phyloP scores from a whole-genome alignment of 2,797 vertebrate species.

The Crenichthys baileyi region DNA sequence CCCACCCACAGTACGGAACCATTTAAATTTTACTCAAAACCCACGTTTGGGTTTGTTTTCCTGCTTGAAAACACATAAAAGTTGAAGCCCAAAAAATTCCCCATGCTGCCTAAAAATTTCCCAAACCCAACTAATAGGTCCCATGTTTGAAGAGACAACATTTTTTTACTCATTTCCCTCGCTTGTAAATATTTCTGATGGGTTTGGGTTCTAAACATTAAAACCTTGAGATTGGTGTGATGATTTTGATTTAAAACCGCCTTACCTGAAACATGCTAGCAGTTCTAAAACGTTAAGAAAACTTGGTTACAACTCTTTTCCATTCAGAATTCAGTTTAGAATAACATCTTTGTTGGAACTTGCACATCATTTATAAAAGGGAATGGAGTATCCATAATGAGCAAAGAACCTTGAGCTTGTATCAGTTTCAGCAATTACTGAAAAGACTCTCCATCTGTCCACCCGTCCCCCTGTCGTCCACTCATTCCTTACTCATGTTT shows the following conservation, averaged over 20 bases:
- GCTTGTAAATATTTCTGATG: neutral
- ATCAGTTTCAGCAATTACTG: neutral
- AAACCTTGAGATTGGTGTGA: neutral
- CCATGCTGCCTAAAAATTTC: no score
- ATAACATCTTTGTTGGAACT: neutral
- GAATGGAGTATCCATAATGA: neutral
- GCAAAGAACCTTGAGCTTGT: neutral
- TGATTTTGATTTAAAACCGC: neutral
- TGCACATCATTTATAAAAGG: neutral
- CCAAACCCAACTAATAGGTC: neutral
- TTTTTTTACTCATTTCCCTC: neutral
- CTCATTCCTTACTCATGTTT: slow-evolving; percentile 24
- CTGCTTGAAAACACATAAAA: no score
- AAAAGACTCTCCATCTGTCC: slow-evolving; percentile 1
- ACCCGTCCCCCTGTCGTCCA: neutral
- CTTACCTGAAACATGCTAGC: no score
- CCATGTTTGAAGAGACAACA: neutral
- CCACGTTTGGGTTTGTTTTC: no score
- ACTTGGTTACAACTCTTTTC: neutral
- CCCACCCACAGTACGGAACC: no score
- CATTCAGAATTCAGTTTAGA: neutral
- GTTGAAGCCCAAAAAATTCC: no score
- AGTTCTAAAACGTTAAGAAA: neutral
- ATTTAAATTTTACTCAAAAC: no score
- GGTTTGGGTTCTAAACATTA: neutral